Percentiles rank a stretch among this genome's conserved stretches.
These are phyloP conservation scores for Lasaia peninsularis DNA, from an alignment of 1,140 invertebrate genomes.

Conservation along the genomic window DNA sequence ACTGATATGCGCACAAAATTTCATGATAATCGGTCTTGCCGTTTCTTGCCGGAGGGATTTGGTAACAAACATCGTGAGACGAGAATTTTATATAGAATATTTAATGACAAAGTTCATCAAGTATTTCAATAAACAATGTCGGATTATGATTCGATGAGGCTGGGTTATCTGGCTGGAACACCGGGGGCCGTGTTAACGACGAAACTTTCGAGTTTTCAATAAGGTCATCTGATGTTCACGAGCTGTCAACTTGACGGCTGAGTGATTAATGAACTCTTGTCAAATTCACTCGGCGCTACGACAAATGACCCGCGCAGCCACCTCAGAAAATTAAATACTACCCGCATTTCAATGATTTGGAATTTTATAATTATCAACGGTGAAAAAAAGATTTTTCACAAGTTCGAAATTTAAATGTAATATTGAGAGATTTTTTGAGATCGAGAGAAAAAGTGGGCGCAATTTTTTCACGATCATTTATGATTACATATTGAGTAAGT, in stretches of 20 bases:
- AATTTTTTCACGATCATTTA: too few relatives aligned
- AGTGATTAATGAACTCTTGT: slow-evolving; percentile 12
- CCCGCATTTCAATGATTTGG: background rate
- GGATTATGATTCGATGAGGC: background rate
- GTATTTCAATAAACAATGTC: slow-evolving; percentile 5
- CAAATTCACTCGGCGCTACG: slow-evolving; percentile 4
- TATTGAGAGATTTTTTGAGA: too few relatives aligned
- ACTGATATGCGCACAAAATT: too few relatives aligned
- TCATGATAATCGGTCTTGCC: too few relatives aligned
- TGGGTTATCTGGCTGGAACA: background rate
- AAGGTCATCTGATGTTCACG: slow-evolving; percentile 11
- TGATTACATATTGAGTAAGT: too few relatives aligned
- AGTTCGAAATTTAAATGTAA: too few relatives aligned
- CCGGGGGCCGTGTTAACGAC: slow-evolving; percentile 1
- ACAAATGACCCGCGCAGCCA: slow-evolving; percentile 6
- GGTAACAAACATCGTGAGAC: too few relatives aligned
- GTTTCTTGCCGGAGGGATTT: too few relatives aligned
- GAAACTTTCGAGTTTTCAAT: slow-evolving; percentile 11
- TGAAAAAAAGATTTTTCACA: too few relatives aligned
- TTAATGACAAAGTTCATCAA: background rate
- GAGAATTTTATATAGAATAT: too few relatives aligned
- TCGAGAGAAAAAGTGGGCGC: too few relatives aligned
- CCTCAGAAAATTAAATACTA: background rate
- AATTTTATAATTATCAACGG: slow-evolving; percentile 3
- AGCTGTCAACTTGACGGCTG: slow-evolving; percentile 3